Evolutionary conservation across 2,113 vertebrate genomes (phyloP), one percentile per base, ranked within the genome.

Genomic region (Drymodes brunneopygia): DNA sequence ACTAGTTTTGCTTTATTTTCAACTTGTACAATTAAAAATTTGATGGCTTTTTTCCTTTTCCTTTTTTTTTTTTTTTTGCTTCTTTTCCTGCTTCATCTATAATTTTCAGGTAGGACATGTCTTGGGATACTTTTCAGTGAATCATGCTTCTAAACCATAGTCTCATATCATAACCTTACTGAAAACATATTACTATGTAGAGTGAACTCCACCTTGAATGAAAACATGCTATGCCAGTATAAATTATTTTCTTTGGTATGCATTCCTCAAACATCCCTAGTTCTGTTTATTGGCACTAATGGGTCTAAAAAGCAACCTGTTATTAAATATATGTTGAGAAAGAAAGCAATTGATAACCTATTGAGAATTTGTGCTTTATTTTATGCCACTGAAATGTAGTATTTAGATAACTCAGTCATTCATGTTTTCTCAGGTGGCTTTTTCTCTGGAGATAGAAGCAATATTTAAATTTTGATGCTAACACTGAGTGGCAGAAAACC

Each of bases 71-170:
- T 10, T 20, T 27, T 36, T 14, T 23, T 21, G 3, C 35, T 87
- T 47, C 56, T 91, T 86, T 86, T 91, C 69, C 93, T 96, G 88
- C 90, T 95, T 86, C 88, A 9, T 75, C 86, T 5, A 0, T 81
- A 92, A 66, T 86, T 90, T 72, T 82, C 92, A 91, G 93, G 85
- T 95, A 96, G 92, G 92, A 94, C 57, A 31, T 23, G 12, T 66
- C 72, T 92, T 93, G 88, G 71, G 93, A 83, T 95, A 74, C 48
- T 93, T 94, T 44, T 71, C 35, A 80, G 38, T 91, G 51, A 83
- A 27, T 88, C 29, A 10, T 66, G 28, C 44, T 88, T 85, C 75
- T 85, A 65, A 71, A 29, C 60, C 73, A 15, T 38, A 65, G 14
- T 40, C 14, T 82, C 38, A 42, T 48, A 18, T 77, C 71, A 40